Evolutionary conservation across 2,797 vertebrate species (phyloP), one percentile per base, ranked within the genome.

Genomic region (Enteromius afrohamiltoni): DNA sequence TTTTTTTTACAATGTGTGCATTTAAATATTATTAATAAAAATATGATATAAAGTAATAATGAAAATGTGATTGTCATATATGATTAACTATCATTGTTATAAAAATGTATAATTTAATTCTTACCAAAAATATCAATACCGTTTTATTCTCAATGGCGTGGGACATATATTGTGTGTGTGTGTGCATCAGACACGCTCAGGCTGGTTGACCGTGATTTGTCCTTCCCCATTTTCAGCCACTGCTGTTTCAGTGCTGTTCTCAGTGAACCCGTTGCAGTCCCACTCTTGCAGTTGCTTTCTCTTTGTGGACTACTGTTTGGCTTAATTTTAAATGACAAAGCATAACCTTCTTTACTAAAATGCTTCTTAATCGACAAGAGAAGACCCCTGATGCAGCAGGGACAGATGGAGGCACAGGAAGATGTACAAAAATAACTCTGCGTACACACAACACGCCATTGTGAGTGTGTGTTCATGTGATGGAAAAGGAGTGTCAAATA

Each of bases 391-490:
- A 74, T 86, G 84, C 75, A 77, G 70, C 76, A 86, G 80, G 83
- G 64, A 88, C 88, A 89, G 89, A 89, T 90, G 88, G 88, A 87
- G 83, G 86, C 85, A 78, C 83, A 81, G 88, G 87, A 89, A 83
- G 80, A 78, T 74, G 14, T 60, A 82, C 88, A 64, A 60, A 88
- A 87, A 89, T 89, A 90, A 85, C 86, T 69, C 83, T 34, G 65
- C 71, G 64, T 77, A 84, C 75, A 62, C 73, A 67, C 79, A 87
- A 55, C 42, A n/a, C 37, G 53, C 17, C 26, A 58, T 69, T 74
- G 71, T 69, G 23, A 34, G 37, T 60, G 64, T 82, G 51, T 53
- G 71, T 80, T 74, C 49, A 37, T 78, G n/a, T 74, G 65, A 78
- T 71, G 47, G 21, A 75, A 77, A 79, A 42, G 45, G 34, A 84